Percentiles rank a stretch among this genome's conserved stretches.
Conservation (phyloP, 2,797 vertebrate genomes). For the Tokudaia muenninki region DNA sequence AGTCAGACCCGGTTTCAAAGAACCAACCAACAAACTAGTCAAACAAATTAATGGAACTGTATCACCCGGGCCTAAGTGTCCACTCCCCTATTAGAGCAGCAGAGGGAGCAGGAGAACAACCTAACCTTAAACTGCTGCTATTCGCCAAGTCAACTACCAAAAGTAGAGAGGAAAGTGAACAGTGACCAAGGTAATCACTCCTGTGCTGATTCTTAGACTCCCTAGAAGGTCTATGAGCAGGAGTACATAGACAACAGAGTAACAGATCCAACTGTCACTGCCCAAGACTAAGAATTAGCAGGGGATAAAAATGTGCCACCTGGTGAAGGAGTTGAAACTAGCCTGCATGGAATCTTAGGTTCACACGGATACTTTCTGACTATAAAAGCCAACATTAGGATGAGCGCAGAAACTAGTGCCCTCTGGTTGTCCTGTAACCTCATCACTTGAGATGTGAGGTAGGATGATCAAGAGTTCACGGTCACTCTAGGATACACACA, state of each 20-base stretch:
- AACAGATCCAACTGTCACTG: background rate
- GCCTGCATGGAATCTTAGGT: background rate
- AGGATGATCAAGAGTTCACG: background rate
- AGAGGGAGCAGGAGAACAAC: background rate
- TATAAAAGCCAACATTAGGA: slow-evolving; percentile 1
- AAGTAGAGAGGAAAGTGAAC: background rate
- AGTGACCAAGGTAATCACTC: background rate
- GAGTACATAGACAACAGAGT: background rate
- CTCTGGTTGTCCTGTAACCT: background rate
- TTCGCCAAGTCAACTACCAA: slow-evolving; percentile 6
- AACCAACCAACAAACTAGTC: background rate
- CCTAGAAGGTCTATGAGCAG: background rate
- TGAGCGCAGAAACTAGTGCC: no score
- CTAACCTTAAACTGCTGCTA: background rate
- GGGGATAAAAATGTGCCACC: background rate
- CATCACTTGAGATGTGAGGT: background rate
- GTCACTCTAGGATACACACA: background rate
- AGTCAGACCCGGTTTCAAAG: background rate
- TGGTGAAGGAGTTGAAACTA: background rate
- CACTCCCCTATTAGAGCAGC: background rate
- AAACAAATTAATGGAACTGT: background rate
- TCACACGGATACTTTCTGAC: background rate
- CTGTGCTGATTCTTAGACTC: background rate
- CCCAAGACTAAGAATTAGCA: background rate
- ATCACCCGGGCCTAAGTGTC: background rate